Evolutionary conservation across 2,113 vertebrate genomes (phyloP).

Genomic region (Sprattus sprattus): DNA sequence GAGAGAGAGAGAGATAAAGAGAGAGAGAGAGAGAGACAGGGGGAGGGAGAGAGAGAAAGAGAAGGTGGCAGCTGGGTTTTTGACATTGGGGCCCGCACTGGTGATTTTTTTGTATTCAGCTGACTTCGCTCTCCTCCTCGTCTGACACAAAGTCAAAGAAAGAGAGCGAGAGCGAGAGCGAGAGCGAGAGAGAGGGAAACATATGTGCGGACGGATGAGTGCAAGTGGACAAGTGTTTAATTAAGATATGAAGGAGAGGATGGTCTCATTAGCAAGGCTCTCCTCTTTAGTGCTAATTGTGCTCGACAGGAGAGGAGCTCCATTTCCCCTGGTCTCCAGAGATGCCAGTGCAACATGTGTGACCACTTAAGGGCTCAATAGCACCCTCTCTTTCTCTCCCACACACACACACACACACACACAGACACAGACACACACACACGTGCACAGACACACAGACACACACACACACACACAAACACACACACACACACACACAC

Average conservation of each 20-base stretch:
- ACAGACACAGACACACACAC: not conserved
- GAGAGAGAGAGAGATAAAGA: not conserved
- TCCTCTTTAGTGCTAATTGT: not conserved
- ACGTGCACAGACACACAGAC: not conserved
- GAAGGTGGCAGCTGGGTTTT: not conserved
- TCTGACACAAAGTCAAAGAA: not conserved
- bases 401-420: slow-evolving; percentile 25
- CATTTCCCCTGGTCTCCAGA: not conserved
- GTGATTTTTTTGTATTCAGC: not conserved
- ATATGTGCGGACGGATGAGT: not conserved
- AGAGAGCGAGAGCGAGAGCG: not conserved
- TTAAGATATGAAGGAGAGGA: slow-evolving; percentile 19
- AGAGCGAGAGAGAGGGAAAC: not conserved
- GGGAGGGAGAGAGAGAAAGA: not conserved
- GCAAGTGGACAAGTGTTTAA: slow-evolving; percentile 21
- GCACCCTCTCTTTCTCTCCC: slow-evolving; percentile 12
- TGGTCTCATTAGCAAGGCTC: not conserved
- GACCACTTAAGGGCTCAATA: not conserved
- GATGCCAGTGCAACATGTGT: not conserved
- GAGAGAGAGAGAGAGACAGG: not conserved
- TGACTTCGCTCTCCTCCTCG: not conserved
- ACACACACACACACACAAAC: not conserved
- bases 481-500: not conserved
- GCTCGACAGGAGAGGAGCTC: not conserved
- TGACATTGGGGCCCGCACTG: not conserved